Evolutionary conservation across 2,113 vertebrate genomes (phyloP), one percentile per base, ranked within the genome.

Genomic region (Oncorhynchus mykiss): DNA sequence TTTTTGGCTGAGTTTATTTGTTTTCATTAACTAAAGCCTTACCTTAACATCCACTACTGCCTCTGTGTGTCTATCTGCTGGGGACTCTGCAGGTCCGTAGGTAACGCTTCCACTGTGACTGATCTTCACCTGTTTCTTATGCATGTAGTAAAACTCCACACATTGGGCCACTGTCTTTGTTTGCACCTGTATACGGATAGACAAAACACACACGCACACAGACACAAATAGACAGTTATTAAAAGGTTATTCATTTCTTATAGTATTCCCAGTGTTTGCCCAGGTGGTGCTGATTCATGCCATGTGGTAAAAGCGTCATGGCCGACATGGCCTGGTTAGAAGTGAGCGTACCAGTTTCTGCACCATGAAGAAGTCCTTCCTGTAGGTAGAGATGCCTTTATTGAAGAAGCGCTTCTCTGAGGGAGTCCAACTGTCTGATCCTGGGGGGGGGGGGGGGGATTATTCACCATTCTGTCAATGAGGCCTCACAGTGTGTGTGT

Each of bases 101-200:
- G 94, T 95, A 25, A 97, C 88, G 22, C 92, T 94, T 72, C 97
- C 96, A 0, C 93, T 96, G 51, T 96, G 96, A 62, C 95, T 95
- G 5, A 97, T 95, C 89, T 97, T 99, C 86, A 97, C 95, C 86
- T 97, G 97, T 82, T 97, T 99, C 90, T 99, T 99, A 84, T 96
- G 97, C 0, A 97, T 98, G 84, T 99, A 99, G 89, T 99, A 99
- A 88, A 98, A 99, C 85, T 99, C 98, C 45, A 99, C 98, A 29
- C 98, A 99, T 83, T 99, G 98, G 25, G 96, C 93, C 91, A 99
- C 95, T 0, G 96, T 96, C 91, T 99, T 99, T 74, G 95, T 98
- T 90, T 92, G 96, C 87, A 99, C 96, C 98, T 99, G 88, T n/a
- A 69, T 77, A 77, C 2, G 59, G 22, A 72, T 5, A 62, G 4